Evolutionary conservation across 2,888 invertebrate species (phyloP), one percentile per base, ranked within the genome.

Genomic region (Aphidius colemani): DNA sequence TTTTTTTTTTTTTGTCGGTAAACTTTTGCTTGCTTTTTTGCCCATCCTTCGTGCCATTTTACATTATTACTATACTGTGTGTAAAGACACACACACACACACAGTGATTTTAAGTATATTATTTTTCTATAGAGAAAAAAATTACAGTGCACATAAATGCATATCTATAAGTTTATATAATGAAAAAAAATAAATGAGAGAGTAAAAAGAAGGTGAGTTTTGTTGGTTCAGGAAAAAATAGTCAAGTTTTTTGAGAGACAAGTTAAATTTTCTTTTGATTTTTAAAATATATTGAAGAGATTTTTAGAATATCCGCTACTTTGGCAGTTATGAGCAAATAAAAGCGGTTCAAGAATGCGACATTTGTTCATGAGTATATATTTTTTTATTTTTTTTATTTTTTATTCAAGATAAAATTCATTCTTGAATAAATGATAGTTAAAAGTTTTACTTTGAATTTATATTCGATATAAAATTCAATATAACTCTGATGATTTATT

Each of bases 291-390:
- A 18, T 18, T 57, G 44, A 11, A 39, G 72, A 71, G 72, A 71
- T 72, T 73, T 71, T 72, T 77, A 53, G 50, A 18, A 59, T 76
- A 75, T 76, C 71, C 73, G 71, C 72, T 61, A 48, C 61, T 59
- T n/a, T 61, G 62, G 62, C 64, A 55, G 56, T 66, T 59, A 63
- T 60, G 60, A 56, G n/a, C 51, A 50, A 30, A 48, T 60, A 60
- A 11, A 63, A 56, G 53, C 53, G 55, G 9, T 62, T 60, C 58
- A 56, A 59, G 60, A 64, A 61, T 57, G 61, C 56, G 53, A 55
- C 46, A 55, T 55, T 63, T 61, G 55, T 13, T 61, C 48, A 53
- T 46, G 3, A 30, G 30, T 5, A 5, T 30, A 30, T 30, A 30
- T 30, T 30, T 3, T 30, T 30, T 5, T 30, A 3, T 45, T 10